Conservation (phyloP, 2,797 vertebrate species). For the Melopsittacus undulatus region DNA sequence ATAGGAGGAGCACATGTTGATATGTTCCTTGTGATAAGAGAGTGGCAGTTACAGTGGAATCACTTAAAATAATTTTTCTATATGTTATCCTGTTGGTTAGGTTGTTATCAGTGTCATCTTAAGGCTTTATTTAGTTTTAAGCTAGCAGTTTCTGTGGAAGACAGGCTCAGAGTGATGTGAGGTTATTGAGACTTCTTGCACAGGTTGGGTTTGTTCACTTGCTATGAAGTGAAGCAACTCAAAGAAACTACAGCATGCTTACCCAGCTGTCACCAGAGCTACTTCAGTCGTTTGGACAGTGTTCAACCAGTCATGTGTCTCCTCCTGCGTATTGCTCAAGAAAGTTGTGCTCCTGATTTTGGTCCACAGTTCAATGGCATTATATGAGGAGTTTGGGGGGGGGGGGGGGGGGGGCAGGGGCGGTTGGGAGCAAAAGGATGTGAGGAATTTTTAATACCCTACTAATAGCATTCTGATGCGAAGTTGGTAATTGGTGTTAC, state of each 20-base stretch:
- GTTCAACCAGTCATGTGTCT: neutral
- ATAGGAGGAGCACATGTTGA: fast-evolving
- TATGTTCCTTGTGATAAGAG: neutral
- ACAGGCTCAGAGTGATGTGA: neutral
- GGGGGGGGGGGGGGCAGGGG: too few species aligned
- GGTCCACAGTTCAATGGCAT: neutral
- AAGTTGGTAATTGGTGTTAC: neutral
- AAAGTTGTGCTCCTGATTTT: neutral
- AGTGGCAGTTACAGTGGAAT: neutral
- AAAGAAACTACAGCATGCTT: fast-evolving
- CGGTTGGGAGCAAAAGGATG: neutral
- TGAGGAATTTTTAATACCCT: neutral
- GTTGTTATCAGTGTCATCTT: neutral
- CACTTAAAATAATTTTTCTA: neutral
- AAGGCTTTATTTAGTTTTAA: neutral
- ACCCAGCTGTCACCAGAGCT: neutral
- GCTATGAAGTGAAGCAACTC: neutral
- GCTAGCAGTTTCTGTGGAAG: neutral
- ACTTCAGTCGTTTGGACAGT: neutral
- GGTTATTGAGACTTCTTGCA: neutral
- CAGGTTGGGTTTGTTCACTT: fast-evolving
- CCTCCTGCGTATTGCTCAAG: neutral
- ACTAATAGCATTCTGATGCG: neutral
- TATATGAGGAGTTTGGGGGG: neutral
- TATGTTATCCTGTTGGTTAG: neutral